These are phyloP conservation scores for Nothocercus julius DNA, from an alignment of 2,113 vertebrate genomes.

Conservation along the genomic window DNA sequence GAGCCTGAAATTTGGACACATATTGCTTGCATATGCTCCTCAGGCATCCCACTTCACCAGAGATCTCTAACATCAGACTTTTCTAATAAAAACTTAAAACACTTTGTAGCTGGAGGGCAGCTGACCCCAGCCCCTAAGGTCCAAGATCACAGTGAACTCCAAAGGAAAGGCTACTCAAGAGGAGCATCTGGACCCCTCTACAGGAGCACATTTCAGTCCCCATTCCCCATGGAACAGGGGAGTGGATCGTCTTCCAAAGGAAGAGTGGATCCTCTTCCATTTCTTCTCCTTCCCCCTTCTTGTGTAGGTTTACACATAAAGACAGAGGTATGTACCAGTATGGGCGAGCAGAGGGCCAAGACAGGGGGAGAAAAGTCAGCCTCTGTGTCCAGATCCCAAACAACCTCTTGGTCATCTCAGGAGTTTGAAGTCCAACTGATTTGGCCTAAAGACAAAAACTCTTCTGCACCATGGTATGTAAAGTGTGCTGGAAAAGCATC, in stretches of 20 bases:
- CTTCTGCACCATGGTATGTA: background rate
- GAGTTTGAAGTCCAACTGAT: background rate
- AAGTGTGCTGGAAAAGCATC: background rate
- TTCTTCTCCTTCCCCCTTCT: background rate
- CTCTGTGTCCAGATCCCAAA: accelerated
- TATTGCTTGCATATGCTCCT: background rate
- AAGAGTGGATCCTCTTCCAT: background rate
- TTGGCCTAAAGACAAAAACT: background rate
- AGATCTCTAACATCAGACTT: background rate
- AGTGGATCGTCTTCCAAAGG: background rate
- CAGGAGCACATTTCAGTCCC: background rate
- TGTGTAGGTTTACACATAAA: background rate
- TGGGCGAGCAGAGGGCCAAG: accelerated
- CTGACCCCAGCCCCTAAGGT: background rate
- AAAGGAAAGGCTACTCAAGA: background rate
- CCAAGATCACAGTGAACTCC: background rate
- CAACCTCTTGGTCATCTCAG: background rate
- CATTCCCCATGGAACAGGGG: accelerated
- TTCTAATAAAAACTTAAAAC: background rate
- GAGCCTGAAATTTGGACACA: background rate
- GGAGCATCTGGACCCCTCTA: background rate
- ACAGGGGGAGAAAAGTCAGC: background rate
- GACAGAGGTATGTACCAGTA: background rate
- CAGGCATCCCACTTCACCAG: background rate
- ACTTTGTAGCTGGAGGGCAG: background rate